These are phyloP conservation scores for Antechinus flavipes DNA, from an alignment of 2,113 vertebrate genomes.

Conservation along the genomic window DNA sequence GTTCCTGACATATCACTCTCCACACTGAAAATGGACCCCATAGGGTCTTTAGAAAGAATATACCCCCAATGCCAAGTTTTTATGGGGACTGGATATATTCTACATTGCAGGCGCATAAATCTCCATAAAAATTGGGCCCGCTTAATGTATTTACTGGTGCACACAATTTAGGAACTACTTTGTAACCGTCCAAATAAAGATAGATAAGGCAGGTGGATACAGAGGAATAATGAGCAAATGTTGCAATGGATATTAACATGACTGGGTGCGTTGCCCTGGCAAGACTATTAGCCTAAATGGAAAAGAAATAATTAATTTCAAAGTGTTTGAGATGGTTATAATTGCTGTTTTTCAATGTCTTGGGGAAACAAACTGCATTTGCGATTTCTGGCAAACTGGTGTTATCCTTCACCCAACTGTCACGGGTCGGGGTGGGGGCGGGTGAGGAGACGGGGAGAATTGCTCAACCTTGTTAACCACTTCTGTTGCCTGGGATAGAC, in stretches of 20 bases:
- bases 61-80: constrained; percentile 66
- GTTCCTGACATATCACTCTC: constrained; percentile 30
- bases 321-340: constrained; percentile 51
- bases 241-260: constrained; percentile 53
- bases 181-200: constrained; percentile 68
- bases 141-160: constrained; percentile 73
- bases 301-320: constrained; percentile 63
- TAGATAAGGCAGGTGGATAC: constrained; percentile 55
- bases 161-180: constrained; percentile 74
- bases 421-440: background rate
- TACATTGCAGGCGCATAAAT: constrained; percentile 75
- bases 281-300: constrained; percentile 60
- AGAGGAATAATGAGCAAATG: constrained; percentile 72
- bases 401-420: constrained; percentile 15
- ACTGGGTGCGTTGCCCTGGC: constrained; percentile 44
- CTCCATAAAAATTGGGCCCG: constrained; percentile 71
- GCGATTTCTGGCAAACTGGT: constrained; percentile 58
- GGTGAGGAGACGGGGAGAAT: constrained; percentile 41
- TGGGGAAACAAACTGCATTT: constrained; percentile 63
- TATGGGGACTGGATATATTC: constrained; percentile 71
- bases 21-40: constrained; percentile 59
- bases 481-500: constrained; percentile 28
- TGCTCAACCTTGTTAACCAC: constrained; percentile 18
- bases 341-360: constrained; percentile 63
- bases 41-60: constrained; percentile 62